A percentile compares a stretch with the other conserved stretches of the same genome.
Conservation (phyloP, 2,113 vertebrate genomes). For the Gallinago media region DNA sequence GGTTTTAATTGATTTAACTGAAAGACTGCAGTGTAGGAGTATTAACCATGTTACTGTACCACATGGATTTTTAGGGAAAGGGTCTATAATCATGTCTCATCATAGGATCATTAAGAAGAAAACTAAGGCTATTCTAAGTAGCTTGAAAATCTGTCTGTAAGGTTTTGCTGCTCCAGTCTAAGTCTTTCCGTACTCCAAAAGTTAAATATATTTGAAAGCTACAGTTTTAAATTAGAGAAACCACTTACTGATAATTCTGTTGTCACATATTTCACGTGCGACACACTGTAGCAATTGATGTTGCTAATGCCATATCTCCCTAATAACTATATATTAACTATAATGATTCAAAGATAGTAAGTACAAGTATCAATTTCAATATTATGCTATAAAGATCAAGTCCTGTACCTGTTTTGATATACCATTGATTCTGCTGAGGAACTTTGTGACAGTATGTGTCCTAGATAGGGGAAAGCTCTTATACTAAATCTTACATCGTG, state of each 20-base stretch:
- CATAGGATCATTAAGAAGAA: not conserved
- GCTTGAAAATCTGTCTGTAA: not conserved
- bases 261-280: not conserved
- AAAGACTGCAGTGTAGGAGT: not conserved
- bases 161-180: not conserved
- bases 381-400: not conserved
- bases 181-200: not conserved
- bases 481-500: not conserved
- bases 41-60: not conserved
- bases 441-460: not conserved
- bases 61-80: not conserved
- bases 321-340: not conserved
- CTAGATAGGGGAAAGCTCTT: not conserved
- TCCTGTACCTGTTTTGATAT: not conserved
- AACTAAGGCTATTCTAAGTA: not conserved
- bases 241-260: not conserved
- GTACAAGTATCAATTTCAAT: not conserved
- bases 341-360: not conserved
- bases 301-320: not conserved
- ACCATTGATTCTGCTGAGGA: not conserved
- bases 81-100: not conserved
- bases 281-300: not conserved
- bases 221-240: not conserved
- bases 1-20: not conserved
- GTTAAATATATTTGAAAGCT: not conserved